Base-by-base conservation (phyloP, 2,888 invertebrate species). In the Galerucella nymphaeae region DNA sequence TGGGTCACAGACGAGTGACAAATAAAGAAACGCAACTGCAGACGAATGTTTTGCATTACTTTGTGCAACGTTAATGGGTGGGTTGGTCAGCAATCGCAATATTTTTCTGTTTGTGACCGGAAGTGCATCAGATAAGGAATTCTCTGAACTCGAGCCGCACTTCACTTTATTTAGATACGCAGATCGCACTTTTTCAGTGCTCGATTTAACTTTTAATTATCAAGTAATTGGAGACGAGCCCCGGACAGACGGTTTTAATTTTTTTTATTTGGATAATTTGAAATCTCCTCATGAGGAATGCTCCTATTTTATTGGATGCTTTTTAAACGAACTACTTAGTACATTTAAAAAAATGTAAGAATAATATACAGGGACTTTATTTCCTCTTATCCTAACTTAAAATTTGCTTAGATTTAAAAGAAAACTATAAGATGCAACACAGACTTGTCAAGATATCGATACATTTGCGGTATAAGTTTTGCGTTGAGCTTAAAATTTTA, bases 401-500 rank as follows among this genome's bases (percentile, higher is more conserved):
- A 53, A 42, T 38, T 20, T 66, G 45, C 58, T 66, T 66, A 23
- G 8, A 38, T 6, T 45, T 5, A 8, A 58, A 61, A 66, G 18
- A 38, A 66, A 38, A n/a, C 48, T 67, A 38, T 18, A 18, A 61
- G 67, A 67, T 50, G 67, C 61, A 61, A 67, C 67, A 23, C 67
- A 67, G 67, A 67, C 59, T 18, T 50, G 38, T 67, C 38, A 13
- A 38, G 67, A 48, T 67, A 67, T 61, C 48, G 61, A 67, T 67
- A 67, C 67, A 67, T 67, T 67, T 59, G 66, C 72, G 69, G 71
- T 64, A n/a, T 61, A 65, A 61, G 66, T 66, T 75, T 74, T 66
- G 70, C 68, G 65, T 74, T 74, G 66, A 48, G 59, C 73, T 72
- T 77, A 74, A 73, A 75, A 71, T 73, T 76, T 71, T 68, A 66